Evolutionary conservation across 37 sponge, comb jelly and placozoan genomes (phyloP).

Genomic region (Spongia lamella): DNA sequence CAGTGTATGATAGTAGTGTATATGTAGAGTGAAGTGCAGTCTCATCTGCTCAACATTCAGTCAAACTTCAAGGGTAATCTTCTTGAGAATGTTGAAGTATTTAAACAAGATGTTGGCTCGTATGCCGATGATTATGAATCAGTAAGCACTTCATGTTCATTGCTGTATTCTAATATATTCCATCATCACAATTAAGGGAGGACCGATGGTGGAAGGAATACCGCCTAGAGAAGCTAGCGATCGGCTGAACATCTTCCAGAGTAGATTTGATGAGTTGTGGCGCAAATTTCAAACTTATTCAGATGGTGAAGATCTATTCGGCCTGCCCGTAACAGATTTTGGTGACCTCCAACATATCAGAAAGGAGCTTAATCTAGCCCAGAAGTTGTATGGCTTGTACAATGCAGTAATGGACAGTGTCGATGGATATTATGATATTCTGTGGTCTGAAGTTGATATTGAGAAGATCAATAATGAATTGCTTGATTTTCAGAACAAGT

Average conservation of each 20-base stretch:
- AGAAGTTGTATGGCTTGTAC: slow-evolving; percentile 96
- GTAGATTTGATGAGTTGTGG: slow-evolving; percentile 93
- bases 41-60: slow-evolving; percentile 84
- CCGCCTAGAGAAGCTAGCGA: slow-evolving; percentile 76
- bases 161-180: background rate
- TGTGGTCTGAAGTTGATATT: slow-evolving; percentile 94
- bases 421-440: slow-evolving; percentile 98
- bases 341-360: slow-evolving; percentile 76
- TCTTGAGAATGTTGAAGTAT: slow-evolving; percentile 69
- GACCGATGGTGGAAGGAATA: slow-evolving; percentile 77
- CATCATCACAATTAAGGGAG: slow-evolving; percentile 4
- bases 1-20: background rate
- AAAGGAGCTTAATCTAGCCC: slow-evolving; percentile 93
- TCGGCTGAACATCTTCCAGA: slow-evolving; percentile 51
- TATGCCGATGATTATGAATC: slow-evolving; percentile 80
- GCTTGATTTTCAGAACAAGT: slow-evolving; percentile 97
- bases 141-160: slow-evolving; percentile 10
- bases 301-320: slow-evolving; percentile 95
- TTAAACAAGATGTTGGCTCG: slow-evolving; percentile 48
- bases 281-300: slow-evolving; percentile 87
- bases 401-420: slow-evolving; percentile 97
- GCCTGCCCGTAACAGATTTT: slow-evolving; percentile 87
- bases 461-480: slow-evolving; percentile 99
- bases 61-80: slow-evolving; percentile 76
- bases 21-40: slow-evolving; percentile 53